Base-by-base conservation (phyloP, 2,113 vertebrate genomes). In the Lophura nycthemera region DNA sequence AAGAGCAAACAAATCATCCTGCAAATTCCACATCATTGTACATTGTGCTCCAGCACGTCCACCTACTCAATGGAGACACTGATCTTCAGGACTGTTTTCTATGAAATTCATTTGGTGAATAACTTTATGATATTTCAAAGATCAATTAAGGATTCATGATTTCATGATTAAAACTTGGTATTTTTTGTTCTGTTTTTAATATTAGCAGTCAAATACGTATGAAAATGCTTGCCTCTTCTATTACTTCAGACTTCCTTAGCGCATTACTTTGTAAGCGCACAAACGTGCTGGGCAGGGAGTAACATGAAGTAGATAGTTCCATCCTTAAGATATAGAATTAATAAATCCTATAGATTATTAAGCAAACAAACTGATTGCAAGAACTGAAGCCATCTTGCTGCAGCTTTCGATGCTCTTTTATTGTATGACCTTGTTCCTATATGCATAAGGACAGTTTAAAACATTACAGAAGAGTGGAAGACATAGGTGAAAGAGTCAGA, bases 81-180 rank as follows among this genome's bases (percentile, higher is more conserved):
- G 11, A 4, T 69, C 86, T 91, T 84, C 82, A 66, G 24, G 75
- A 80, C 45, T 77, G 57, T 60, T 89, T 94, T 60, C 75, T 91
- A 50, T 64, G 70, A 64, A 95, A 91, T 69, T 95, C 81, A 95
- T 96, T 81, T 91, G 1, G 0, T 83, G 63, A 91, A 61, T 73
- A 83, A 86, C 63, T 72, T 59, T 83, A 87, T 90, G 48, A 93
- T 94, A 95, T 91, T 96, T 95, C 93, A 94, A 90, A 91, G 86
- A 83, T 95, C 89, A 96, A 95, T 96, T 96, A 96, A 76, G 67
- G 94, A 90, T 83, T 90, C 77, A 43, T 43, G 15, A 43, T 43
- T 43, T 43, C 42, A 43, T 43, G 42, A 16, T 97, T 96, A 96
- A 94, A 95, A 94, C 70, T 88, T 8, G 95, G 76, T 48, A 22